Evolutionary conservation across 2,888 invertebrate genomes (phyloP), one percentile per base, ranked within the genome.

Genomic region (Bhutanitis thaidina): DNA sequence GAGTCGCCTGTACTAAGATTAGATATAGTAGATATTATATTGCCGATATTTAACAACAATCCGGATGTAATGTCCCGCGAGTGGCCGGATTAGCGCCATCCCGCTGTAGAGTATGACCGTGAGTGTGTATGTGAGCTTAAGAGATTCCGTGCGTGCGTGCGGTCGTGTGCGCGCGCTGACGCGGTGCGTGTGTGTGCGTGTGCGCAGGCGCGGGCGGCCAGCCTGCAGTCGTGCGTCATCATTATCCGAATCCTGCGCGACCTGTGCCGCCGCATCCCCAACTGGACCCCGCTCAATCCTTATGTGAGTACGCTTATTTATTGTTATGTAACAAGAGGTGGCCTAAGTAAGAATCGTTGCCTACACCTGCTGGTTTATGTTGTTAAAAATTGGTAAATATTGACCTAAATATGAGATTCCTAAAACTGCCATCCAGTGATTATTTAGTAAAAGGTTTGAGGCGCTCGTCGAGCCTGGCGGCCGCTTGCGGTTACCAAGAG

Each of bases 221-320:
- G 96, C 62, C 92, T 98, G 74, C 97, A 97, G 88, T 98, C 97
- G 64, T 98, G 98, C 85, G 97, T 98, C 57, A 95, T 98, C 91
- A 95, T 98, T 72, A 97, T 99, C 76, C 93, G 99, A 61, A 95
- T 99, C 72, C 91, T 99, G 85, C 92, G 98, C 63, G 98, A 99
- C 91, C 92, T 99, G 54, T 98, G 98, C 84, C 95, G 96, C 77
- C 93, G 98, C 70, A 95, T 97, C 53, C 96, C 97, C 59, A 97
- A 97, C 53, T 99, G 98, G 98, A 94, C 95, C 64, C 95, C 97
- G 54, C 91, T 99, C 57, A 95, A 95, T 72, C 94, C 97, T 65
- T 99, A 98, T 96, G 97, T 97, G 90, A 92, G 93, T 91, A 58
- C 8, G n/a, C n/a, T n/a, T n/a, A n/a, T n/a, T n/a, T n/a, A n/a